Evolutionary conservation across 2,888 invertebrate genomes (phyloP).

Genomic region (Xestia c-nigrum): DNA sequence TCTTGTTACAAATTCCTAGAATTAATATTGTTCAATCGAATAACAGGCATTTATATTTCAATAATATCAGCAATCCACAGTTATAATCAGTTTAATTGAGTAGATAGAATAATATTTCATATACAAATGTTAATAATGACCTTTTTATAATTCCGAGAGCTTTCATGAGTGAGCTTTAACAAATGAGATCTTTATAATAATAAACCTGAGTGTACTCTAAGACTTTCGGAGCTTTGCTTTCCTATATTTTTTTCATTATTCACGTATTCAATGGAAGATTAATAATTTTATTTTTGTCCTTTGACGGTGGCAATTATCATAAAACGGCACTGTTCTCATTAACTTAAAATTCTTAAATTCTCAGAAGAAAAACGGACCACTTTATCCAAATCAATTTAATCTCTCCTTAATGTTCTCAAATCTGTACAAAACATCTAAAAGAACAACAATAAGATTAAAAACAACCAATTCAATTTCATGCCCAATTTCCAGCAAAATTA

Average conservation of each 20-base stretch:
- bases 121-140: neutral
- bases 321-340: neutral
- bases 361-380: neutral
- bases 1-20: neutral
- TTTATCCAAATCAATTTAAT: constrained; percentile 7
- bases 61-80: neutral
- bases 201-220: neutral
- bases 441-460: constrained; percentile 29
- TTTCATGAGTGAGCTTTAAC: neutral
- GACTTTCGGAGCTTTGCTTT: neutral
- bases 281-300: neutral
- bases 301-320: too few species aligned
- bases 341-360: neutral
- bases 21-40: neutral
- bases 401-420: neutral
- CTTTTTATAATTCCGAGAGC: neutral
- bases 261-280: too few species aligned
- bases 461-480: constrained; percentile 36
- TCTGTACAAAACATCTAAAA: neutral
- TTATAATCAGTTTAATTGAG: neutral
- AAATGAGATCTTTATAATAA: neutral
- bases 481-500: constrained; percentile 36
- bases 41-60: neutral
- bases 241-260: neutral
- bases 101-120: neutral